Evolutionary conservation across 2,797 vertebrate genomes (phyloP).

Genomic region (Alectoris magna): DNA sequence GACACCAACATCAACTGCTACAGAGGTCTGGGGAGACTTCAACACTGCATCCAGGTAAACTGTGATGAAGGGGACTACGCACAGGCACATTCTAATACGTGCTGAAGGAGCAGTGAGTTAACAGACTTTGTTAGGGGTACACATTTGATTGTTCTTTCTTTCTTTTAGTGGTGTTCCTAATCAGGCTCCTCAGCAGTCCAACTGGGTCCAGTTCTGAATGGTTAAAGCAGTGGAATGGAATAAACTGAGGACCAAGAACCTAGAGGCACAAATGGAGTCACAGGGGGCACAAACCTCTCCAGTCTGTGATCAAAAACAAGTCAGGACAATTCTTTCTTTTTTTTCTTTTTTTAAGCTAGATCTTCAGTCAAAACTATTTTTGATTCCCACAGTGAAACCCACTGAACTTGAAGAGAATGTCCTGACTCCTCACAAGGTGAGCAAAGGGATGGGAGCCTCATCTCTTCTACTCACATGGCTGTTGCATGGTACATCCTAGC

Average conservation of each 20-base stretch:
- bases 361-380: conserved; percentile 25
- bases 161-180: conserved; percentile 76
- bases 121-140: background rate
- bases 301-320: conserved; percentile 67
- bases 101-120: background rate
- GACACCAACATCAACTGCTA: conserved; percentile 69
- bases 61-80: background rate
- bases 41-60: conserved; percentile 88
- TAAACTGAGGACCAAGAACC: conserved; percentile 66
- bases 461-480: background rate
- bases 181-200: conserved; percentile 84
- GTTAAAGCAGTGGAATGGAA: conserved; percentile 35
- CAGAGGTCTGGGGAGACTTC: conserved; percentile 94
- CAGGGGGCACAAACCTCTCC: conserved; percentile 37
- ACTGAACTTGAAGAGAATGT: conserved; percentile 1
- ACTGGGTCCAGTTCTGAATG: conserved; percentile 93
- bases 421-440: background rate
- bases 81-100: background rate
- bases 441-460: background rate
- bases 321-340: conserved; percentile 70
- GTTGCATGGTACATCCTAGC: background rate
- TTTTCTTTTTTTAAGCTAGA: conserved; percentile 15
- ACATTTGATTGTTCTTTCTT: conserved; percentile 34
- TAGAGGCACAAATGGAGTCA: conserved; percentile 61
- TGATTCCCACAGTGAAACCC: background rate